A percentile compares a stretch with the other conserved stretches of the same genome.
Evolutionary conservation across 2,888 invertebrate species (phyloP).

Genomic region (Lycia hirtaria): DNA sequence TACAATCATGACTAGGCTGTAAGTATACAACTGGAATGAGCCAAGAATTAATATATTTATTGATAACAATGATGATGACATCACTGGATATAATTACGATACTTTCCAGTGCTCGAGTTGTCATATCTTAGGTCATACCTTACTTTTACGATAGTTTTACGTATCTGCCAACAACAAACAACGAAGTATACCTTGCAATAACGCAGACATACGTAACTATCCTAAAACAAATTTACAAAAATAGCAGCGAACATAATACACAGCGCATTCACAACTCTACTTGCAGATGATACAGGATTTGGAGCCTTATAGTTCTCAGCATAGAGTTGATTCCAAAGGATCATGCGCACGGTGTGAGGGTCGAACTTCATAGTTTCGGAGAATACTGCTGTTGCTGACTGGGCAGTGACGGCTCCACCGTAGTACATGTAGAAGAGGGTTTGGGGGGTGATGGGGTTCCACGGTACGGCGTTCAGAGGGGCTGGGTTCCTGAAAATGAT

Average conservation of each 20-base stretch:
- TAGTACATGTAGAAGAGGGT: constrained; percentile 50
- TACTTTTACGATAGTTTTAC: too few relatives aligned
- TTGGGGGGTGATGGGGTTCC: constrained; percentile 48
- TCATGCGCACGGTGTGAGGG: constrained; percentile 57
- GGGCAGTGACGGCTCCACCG: constrained; percentile 43
- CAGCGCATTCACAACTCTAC: constrained; percentile 38
- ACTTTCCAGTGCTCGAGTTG: too few relatives aligned
- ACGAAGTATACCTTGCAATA: constrained; percentile 4
- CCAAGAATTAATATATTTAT: too few relatives aligned
- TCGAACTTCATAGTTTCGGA: constrained; percentile 42
- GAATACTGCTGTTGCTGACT: background rate
- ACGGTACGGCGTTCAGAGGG: constrained; percentile 29
- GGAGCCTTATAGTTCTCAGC: constrained; percentile 55
- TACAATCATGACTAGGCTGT: too few relatives aligned
- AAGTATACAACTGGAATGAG: too few relatives aligned
- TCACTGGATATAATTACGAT: too few relatives aligned
- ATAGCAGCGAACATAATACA: constrained; percentile 45
- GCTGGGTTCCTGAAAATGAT: constrained; percentile 24
- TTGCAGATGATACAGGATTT: constrained; percentile 45
- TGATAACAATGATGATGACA: too few relatives aligned
- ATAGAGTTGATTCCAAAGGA: constrained; percentile 58
- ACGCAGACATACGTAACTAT: background rate
- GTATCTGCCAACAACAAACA: too few relatives aligned
- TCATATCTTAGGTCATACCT: too few relatives aligned
- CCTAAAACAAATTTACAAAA: constrained; percentile 46